Conservation (phyloP, 2,888 invertebrate genomes). For the Calameuta filiformis region DNA sequence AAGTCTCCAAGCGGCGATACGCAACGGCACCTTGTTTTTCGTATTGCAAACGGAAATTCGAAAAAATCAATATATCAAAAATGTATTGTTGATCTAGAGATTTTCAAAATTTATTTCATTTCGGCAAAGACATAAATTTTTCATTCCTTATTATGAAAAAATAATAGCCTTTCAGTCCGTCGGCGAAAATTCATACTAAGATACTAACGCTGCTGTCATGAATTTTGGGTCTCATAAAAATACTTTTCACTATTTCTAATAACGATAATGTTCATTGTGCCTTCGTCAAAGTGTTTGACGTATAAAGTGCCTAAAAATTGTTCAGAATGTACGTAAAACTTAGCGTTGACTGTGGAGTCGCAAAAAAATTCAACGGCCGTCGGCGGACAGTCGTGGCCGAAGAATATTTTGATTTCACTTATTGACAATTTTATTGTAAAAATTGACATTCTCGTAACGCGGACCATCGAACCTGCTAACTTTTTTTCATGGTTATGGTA, state of each 20-base stretch:
- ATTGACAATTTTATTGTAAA: constrained; percentile 5
- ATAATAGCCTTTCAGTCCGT: no score
- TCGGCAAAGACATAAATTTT: no score
- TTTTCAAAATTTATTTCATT: no score
- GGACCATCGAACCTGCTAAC: constrained; percentile 25
- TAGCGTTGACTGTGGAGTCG: background rate
- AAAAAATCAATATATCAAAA: no score
- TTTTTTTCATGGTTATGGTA: background rate
- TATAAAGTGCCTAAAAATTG: background rate
- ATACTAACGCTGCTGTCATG: no score
- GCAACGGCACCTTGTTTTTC: no score
- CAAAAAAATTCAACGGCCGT: constrained; percentile 21
- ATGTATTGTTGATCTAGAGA: no score
- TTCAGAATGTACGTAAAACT: background rate
- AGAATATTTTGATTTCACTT: constrained; percentile 2
- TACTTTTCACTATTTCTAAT: background rate
- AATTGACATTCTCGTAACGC: constrained; percentile 13
- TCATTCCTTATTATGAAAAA: no score
- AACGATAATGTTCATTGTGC: background rate
- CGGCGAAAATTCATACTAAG: no score
- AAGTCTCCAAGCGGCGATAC: no score
- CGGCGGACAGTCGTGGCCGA: constrained; percentile 17
- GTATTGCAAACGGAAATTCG: no score
- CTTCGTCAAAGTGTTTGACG: background rate
- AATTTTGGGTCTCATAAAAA: no score